Evolutionary conservation across 2,113 vertebrate genomes (phyloP).

Genomic region (Lepus europaeus): DNA sequence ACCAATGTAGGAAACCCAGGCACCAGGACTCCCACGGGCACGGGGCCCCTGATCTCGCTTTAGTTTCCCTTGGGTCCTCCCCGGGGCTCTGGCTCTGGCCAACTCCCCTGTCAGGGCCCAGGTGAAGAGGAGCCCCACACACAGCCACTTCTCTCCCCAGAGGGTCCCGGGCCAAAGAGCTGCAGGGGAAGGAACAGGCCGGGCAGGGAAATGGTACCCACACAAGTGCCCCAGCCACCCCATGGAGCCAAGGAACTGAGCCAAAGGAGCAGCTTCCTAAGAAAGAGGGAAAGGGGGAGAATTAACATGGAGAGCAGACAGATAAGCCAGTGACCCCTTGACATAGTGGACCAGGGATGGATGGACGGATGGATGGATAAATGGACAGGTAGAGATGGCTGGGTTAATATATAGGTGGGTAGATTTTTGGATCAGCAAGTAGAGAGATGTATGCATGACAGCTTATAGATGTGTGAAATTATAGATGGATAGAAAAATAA

Average conservation of each 20-base stretch:
- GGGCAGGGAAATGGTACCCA: not conserved
- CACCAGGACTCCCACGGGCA: conserved; percentile 58
- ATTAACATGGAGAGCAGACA: not conserved
- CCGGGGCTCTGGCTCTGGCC: not conserved
- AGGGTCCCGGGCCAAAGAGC: not conserved
- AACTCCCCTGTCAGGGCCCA: not conserved
- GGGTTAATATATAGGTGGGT: too few relatives aligned
- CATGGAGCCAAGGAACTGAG: not conserved
- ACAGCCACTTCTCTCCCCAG: not conserved
- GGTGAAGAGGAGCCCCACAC: too few relatives aligned
- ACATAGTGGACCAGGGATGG: not conserved
- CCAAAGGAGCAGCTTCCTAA: not conserved
- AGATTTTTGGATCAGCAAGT: not conserved
- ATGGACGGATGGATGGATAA: not conserved
- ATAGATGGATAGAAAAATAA: not conserved
- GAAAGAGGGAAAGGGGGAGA: not conserved
- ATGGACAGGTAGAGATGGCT: not conserved
- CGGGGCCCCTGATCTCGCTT: conserved; percentile 8
- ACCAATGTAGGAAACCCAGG: not conserved
- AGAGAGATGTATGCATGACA: not conserved
- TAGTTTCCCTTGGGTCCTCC: not conserved
- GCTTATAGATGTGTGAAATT: not conserved
- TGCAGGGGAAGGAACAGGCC: not conserved
- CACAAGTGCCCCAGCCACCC: not conserved
- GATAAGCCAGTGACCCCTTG: too few relatives aligned